Evolutionary conservation across 2,797 vertebrate genomes (phyloP).

Genomic region (Harpagifer antarcticus): DNA sequence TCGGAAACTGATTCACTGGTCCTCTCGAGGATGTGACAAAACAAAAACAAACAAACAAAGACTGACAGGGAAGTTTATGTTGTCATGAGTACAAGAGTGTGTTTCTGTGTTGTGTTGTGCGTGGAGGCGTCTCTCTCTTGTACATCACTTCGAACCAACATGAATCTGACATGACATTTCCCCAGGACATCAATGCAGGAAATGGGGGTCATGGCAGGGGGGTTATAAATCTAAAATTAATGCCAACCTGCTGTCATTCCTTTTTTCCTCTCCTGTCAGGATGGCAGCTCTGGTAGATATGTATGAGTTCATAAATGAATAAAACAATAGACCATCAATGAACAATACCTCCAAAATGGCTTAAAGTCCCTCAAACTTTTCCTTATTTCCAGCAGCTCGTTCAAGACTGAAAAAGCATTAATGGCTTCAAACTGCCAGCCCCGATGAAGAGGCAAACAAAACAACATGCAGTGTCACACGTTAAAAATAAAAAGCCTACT

Average conservation of each 20-base stretch:
- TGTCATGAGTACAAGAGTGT: neutral
- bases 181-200: conserved; percentile 61
- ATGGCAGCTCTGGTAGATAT: conserved; percentile 42
- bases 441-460: conserved; percentile 63
- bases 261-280: conserved; percentile 39
- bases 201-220: conserved; percentile 63
- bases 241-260: conserved; percentile 60
- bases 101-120: conserved; percentile 21
- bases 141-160: conserved; percentile 63
- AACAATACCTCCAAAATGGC: conserved; percentile 27
- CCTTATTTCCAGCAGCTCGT: conserved; percentile 62
- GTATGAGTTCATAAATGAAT: conserved; percentile 37
- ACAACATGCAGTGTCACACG: conserved; percentile 62
- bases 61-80: neutral
- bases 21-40: conserved; percentile 1
- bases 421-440: conserved; percentile 57
- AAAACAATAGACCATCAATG: conserved; percentile 19
- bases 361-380: conserved; percentile 53
- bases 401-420: conserved; percentile 60
- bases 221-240: conserved; percentile 72
- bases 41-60: conserved; percentile 5
- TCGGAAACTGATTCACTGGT: neutral
- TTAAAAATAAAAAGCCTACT: conserved; percentile 76
- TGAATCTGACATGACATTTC: conserved; percentile 80
- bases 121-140: conserved; percentile 43